Evolutionary conservation across 2,888 invertebrate genomes (phyloP).

Genomic region (Phortica magna): DNA sequence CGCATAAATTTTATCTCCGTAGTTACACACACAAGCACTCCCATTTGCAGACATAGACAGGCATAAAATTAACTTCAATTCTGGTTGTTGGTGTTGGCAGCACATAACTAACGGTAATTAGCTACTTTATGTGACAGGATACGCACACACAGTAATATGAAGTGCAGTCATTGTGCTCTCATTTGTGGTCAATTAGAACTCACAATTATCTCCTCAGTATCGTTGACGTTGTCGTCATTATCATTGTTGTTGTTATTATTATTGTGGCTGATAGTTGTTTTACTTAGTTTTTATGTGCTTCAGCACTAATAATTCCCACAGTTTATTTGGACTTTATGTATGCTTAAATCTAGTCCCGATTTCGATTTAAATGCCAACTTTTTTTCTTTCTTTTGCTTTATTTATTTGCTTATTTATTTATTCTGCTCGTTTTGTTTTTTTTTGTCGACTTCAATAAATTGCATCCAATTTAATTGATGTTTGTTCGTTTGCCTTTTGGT

Average conservation of each 20-base stretch:
- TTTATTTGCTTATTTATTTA: too few relatives aligned
- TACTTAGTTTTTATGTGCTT: neutral
- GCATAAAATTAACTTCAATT: constrained; percentile 56
- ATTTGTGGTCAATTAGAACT: constrained; percentile 65
- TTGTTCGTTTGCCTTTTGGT: neutral
- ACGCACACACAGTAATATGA: constrained; percentile 46
- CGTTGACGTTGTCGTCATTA: neutral
- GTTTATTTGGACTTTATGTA: constrained; percentile 23
- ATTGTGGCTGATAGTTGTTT: neutral
- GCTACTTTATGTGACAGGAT: constrained; percentile 65
- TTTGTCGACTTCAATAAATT: too few relatives aligned
- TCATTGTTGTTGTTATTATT: too few relatives aligned
- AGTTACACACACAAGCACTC: constrained; percentile 37
- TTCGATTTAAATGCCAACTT: neutral
- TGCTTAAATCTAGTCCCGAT: neutral
- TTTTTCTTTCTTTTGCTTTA: too few relatives aligned
- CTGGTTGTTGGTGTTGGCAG: constrained; percentile 56
- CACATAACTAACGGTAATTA: constrained; percentile 70
- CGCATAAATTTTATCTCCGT: constrained; percentile 35
- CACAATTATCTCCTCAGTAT: constrained; percentile 62
- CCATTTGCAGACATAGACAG: constrained; percentile 21
- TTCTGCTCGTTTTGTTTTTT: too few relatives aligned
- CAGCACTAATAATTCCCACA: neutral
- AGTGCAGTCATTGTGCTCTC: constrained; percentile 45
- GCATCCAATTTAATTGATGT: too few relatives aligned